Base-by-base conservation (phyloP, 2,113 vertebrate species). In the Dascyllus trimaculatus region DNA sequence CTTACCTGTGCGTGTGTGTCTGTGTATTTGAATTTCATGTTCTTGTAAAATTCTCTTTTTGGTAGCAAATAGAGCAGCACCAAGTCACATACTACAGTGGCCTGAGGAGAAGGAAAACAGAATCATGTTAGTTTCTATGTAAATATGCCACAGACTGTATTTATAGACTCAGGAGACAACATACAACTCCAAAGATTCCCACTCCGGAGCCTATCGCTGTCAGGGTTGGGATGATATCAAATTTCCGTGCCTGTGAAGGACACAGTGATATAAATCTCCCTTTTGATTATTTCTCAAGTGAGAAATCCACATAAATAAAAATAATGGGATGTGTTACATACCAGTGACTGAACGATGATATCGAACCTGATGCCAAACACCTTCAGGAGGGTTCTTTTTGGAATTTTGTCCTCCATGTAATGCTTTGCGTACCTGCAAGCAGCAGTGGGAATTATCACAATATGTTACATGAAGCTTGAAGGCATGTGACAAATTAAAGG, bases 101-200 rank as follows among this genome's bases (percentile, higher is more conserved):
- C 97, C 98, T 99, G 78, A 19, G 56, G 85, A 71, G 25, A 14
- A n/a, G 40, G 17, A 25, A 57, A 32, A 19, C 1, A 64, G 2
- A 51, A 19, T 4, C 0, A 32, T 8, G 4, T 40, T 19, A 52
- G 4, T 46, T 62, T 8, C 2, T 22, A 11, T 32, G 1, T 15
- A 43, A 48, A 22, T 15, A 21, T 49, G 22, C 1, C 11, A 43
- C n/a, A 59, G 24, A 59, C 0, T 24, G 15, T 19, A 24, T 14
- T 26, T 45, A 43, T 26, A 14, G 5, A 15, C 29, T 60, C 14
- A 17, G 24, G 11, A 0, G 21, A 0, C 46, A 83, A 95, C 96
- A 94, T 92, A 99, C 98, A 95, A 99, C 97, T 71, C 98, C 98
- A 22, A 99, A 99, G 84, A 99, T 99, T 75, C 98, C 98, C 75